These are phyloP conservation scores for Cataglyphis cursor DNA, from an alignment of 2,888 invertebrate species.

Conservation along the genomic window DNA sequence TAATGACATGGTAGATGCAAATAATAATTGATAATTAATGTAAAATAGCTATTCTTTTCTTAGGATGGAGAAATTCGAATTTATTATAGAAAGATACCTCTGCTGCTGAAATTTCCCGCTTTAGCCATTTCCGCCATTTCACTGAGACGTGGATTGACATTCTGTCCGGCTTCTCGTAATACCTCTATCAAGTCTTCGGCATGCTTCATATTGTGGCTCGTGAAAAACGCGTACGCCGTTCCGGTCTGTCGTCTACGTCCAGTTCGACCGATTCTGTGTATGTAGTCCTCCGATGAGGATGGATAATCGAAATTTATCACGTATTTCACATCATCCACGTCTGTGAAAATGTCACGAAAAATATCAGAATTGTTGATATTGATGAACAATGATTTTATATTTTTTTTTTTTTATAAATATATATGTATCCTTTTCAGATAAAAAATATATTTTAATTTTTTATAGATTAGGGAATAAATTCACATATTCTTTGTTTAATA, in stretches of 20 bases:
- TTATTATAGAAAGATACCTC: constrained; percentile 74
- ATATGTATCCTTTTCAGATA: neutral
- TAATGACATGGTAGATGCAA: neutral
- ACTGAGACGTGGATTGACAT: constrained; percentile 94
- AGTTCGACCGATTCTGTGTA: constrained; percentile 97
- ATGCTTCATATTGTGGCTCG: constrained; percentile 94
- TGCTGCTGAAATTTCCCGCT: constrained; percentile 79
- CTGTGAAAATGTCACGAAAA: constrained; percentile 87
- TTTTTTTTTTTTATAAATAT: neutral
- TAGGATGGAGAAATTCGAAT: neutral
- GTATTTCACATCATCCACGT: constrained; percentile 98
- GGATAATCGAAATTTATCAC: constrained; percentile 99
- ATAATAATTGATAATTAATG: neutral
- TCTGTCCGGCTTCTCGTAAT: constrained; percentile 95
- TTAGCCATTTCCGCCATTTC: constrained; percentile 89
- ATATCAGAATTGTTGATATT: constrained; percentile 24
- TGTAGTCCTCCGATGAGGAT: constrained; percentile 97
- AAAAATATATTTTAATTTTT: constrained; percentile 15
- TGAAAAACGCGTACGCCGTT: constrained; percentile 98
- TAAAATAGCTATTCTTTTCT: neutral
- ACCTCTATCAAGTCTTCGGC: constrained; percentile 96
- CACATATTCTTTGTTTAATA: neutral
- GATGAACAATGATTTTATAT: neutral
- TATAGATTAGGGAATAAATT: neutral
- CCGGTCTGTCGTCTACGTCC: constrained; percentile 95